A percentile compares a stretch with the other conserved stretches of the same genome.
Evolutionary conservation across 2,888 invertebrate species (phyloP).

Genomic region (Eupeodes latifasciatus): DNA sequence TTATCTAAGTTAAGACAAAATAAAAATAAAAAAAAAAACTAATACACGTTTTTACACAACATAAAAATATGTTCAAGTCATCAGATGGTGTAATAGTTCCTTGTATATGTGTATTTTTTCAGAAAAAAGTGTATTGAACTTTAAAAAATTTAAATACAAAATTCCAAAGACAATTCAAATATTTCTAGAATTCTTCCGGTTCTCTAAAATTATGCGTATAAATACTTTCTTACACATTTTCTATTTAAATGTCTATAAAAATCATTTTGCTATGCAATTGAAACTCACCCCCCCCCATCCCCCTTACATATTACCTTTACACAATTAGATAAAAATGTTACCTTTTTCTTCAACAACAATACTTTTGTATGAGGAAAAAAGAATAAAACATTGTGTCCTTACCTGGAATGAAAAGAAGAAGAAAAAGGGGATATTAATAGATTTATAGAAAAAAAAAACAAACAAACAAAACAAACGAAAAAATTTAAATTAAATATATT

Average conservation of each 20-base stretch:
- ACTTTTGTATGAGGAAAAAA: not conserved
- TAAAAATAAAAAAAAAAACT: too few relatives aligned
- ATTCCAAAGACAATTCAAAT: not conserved
- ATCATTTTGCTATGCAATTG: not conserved
- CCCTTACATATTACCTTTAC: not conserved
- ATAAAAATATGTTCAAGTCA: too few relatives aligned
- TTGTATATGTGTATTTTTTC: too few relatives aligned
- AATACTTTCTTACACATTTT: not conserved
- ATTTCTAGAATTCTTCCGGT: not conserved
- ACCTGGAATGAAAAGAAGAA: constrained; percentile 58
- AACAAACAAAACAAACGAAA: constrained; percentile 6
- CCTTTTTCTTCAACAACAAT: constrained; percentile 1
- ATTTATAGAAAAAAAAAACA: constrained; percentile 33
- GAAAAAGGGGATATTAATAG: constrained; percentile 62
- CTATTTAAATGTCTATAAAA: not conserved
- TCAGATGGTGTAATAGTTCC: too few relatives aligned
- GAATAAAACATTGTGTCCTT: constrained; percentile 35
- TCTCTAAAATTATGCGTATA: not conserved
- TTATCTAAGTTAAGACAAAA: too few relatives aligned
- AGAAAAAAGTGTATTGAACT: too few relatives aligned
- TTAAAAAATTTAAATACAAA: not conserved
- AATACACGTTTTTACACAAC: too few relatives aligned
- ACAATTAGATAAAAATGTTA: constrained; percentile 13
- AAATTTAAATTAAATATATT: constrained; percentile 37
- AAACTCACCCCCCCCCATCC: not conserved